Conservation (phyloP, 2,113 vertebrate genomes). For the Pyrgilauda ruficollis region DNA sequence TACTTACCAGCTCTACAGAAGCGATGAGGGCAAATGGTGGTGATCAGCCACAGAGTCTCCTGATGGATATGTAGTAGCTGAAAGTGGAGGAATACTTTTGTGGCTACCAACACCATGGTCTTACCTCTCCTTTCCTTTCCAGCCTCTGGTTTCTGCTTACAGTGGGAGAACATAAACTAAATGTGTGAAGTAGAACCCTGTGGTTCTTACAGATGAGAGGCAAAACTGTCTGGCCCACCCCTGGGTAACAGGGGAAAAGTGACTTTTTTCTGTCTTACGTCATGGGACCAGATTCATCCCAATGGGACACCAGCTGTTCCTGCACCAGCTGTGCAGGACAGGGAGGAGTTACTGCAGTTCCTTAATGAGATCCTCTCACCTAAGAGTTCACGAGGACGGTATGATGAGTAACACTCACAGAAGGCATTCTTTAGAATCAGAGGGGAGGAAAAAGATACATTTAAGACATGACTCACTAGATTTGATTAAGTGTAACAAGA, state of each 20-base stretch:
- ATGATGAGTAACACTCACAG: background rate
- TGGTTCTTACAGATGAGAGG: background rate
- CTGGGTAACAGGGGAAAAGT: background rate
- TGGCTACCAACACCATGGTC: background rate
- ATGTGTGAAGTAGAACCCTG: background rate
- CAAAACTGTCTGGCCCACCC: background rate
- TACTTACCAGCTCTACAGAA: background rate
- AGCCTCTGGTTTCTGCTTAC: background rate
- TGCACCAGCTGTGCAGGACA: background rate
- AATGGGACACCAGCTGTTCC: background rate
- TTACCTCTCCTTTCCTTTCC: background rate
- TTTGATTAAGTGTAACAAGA: background rate
- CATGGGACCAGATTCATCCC: background rate
- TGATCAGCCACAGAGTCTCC: background rate
- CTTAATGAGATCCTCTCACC: accelerated
- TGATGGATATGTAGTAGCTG: background rate
- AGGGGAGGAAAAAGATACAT: background rate
- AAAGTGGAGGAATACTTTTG: background rate
- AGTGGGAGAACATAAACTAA: background rate
- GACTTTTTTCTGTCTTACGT: background rate
- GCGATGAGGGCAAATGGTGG: background rate
- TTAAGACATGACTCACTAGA: background rate
- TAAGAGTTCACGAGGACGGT: background rate
- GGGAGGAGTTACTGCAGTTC: background rate
- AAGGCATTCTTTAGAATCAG: background rate